Conservation (phyloP, 2,797 vertebrate genomes). For the Podarcis lilfordi region DNA sequence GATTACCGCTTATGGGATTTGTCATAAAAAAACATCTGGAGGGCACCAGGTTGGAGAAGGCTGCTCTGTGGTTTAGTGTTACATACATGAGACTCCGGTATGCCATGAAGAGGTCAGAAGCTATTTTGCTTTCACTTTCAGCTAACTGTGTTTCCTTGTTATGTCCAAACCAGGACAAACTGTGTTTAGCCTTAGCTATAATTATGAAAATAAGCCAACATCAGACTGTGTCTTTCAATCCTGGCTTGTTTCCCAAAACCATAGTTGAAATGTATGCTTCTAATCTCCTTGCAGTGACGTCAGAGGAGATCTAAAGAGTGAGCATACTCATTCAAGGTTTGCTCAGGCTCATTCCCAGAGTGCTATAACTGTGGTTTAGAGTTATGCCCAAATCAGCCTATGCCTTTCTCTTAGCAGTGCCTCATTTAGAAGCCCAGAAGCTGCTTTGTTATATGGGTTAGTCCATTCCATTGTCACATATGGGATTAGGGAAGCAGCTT, state of each 20-base stretch:
- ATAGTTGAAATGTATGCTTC: constrained; percentile 1
- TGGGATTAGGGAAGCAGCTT: background rate
- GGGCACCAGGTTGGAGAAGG: no score
- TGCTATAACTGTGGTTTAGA: background rate
- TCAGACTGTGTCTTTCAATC: no score
- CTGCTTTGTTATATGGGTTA: background rate
- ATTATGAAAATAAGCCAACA: no score
- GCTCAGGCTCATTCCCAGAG: background rate
- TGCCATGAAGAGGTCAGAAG: no score
- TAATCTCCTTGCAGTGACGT: background rate
- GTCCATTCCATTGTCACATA: background rate
- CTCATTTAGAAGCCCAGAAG: background rate
- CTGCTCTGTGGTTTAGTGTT: background rate
- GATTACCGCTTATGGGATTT: no score
- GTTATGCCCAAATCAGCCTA: background rate
- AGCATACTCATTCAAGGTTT: background rate
- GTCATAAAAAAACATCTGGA: no score
- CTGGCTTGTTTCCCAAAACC: no score
- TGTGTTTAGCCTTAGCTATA: no score
- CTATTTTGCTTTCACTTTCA: background rate
- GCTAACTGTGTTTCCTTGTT: background rate
- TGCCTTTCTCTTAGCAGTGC: background rate
- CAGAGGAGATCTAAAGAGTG: background rate
- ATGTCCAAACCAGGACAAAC: background rate
- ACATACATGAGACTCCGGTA: background rate